Conservation (phyloP, 2,797 vertebrate species). For the Sarcoramphus papa region DNA sequence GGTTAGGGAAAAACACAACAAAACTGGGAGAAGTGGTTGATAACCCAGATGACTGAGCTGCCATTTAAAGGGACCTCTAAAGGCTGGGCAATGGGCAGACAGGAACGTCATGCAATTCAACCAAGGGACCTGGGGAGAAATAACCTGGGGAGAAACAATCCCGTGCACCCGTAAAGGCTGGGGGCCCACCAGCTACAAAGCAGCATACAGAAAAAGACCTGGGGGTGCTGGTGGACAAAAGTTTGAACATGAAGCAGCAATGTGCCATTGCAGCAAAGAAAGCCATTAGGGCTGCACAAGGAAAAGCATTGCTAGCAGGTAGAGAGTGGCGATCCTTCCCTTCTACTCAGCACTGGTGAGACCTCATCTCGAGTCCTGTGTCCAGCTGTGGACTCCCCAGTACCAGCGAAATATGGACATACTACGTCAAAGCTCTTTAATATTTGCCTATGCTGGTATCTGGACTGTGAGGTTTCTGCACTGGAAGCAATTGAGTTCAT, state of each 20-base stretch:
- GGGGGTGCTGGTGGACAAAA: neutral
- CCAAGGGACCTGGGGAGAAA: neutral
- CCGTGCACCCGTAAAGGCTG: accelerated
- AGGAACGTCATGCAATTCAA: neutral
- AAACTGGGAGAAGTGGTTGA: neutral
- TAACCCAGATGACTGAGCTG: neutral
- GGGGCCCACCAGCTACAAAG: neutral
- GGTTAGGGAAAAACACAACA: neutral
- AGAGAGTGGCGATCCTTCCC: neutral
- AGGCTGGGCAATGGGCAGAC: neutral
- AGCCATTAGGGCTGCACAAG: neutral
- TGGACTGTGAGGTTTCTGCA: neutral
- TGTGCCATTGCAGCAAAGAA: neutral
- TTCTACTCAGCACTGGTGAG: neutral
- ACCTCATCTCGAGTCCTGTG: neutral
- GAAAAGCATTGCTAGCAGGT: neutral
- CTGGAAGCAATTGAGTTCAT: neutral
- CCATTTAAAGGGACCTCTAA: neutral
- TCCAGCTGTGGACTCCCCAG: neutral
- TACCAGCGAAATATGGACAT: neutral
- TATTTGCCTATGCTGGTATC: neutral
- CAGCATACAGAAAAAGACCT: neutral
- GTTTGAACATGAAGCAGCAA: neutral
- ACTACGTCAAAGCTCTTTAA: neutral
- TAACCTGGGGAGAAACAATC: neutral